Conservation (phyloP, 1,140 invertebrate genomes). For the Euwallacea similis region DNA sequence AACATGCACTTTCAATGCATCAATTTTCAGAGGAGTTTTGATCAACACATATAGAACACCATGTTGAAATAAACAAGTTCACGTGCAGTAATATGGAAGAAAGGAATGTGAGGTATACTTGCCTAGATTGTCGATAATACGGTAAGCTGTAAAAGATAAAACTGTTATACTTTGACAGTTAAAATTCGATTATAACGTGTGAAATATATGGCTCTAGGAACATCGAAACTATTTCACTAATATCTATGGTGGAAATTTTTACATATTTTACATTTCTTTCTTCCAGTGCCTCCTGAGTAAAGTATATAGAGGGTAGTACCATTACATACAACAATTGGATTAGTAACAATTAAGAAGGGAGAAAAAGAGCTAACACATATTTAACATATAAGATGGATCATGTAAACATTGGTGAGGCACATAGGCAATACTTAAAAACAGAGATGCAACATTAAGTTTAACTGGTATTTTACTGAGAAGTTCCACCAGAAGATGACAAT, state of each 20-base stretch:
- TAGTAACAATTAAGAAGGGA: conserved; percentile 1
- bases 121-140: conserved; percentile 40
- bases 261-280: conserved; percentile 39
- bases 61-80: background rate
- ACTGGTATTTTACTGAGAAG: no score
- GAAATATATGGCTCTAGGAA: background rate
- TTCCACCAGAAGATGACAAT: no score
- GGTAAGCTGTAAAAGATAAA: conserved; percentile 40
- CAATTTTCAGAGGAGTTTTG: no score
- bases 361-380: conserved; percentile 10
- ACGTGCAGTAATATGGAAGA: conserved; percentile 35
- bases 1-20: no score
- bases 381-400: no score
- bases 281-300: conserved; percentile 29
- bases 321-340: conserved; percentile 1
- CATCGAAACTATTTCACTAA: background rate
- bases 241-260: conserved; percentile 16
- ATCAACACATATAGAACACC: background rate
- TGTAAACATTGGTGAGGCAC: no score
- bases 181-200: background rate
- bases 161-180: conserved; percentile 19
- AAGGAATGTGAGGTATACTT: conserved; percentile 40
- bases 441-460: no score
- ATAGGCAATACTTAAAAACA: no score
- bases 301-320: no score